These are phyloP conservation scores for Pissodes strobi DNA, from an alignment of 1,140 invertebrate genomes.

Conservation along the genomic window DNA sequence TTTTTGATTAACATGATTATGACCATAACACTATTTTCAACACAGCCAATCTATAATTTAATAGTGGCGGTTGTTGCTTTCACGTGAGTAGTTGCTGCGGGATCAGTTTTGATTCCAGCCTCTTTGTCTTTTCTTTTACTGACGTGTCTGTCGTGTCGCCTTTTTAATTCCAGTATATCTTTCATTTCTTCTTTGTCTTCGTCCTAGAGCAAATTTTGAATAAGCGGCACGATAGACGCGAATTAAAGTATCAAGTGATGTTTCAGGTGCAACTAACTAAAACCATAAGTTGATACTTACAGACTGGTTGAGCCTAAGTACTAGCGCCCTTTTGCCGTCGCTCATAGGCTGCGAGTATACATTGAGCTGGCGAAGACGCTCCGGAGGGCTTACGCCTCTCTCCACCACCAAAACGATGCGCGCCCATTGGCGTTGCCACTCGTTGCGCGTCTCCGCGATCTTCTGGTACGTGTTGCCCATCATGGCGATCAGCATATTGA, in stretches of 20 bases:
- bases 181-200: conserved; percentile 93
- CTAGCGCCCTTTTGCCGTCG: conserved; percentile 83
- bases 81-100: background rate
- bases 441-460: conserved; percentile 95
- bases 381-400: conserved; percentile 86
- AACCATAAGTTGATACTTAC: conserved; percentile 61
- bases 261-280: too few relatives aligned
- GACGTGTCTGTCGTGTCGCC: conserved; percentile 76
- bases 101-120: background rate
- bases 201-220: too few relatives aligned
- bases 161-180: conserved; percentile 88
- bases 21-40: too few relatives aligned
- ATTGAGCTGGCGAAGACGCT: conserved; percentile 81
- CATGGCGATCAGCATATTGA: conserved; percentile 99
- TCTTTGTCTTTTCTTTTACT: conserved; percentile 63
- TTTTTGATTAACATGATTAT: too few relatives aligned
- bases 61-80: background rate
- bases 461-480: conserved; percentile 99
- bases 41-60: too few relatives aligned
- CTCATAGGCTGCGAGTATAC: conserved; percentile 96
- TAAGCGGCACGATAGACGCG: too few relatives aligned
- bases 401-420: conserved; percentile 96
- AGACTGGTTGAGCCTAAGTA: conserved; percentile 81
- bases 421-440: conserved; percentile 98
- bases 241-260: too few relatives aligned